A percentile compares a stretch with the other conserved stretches of the same genome.
phyloP scores from a whole-genome alignment of 1,140 invertebrate genomes.

The Rhopalosiphum maidis region DNA sequence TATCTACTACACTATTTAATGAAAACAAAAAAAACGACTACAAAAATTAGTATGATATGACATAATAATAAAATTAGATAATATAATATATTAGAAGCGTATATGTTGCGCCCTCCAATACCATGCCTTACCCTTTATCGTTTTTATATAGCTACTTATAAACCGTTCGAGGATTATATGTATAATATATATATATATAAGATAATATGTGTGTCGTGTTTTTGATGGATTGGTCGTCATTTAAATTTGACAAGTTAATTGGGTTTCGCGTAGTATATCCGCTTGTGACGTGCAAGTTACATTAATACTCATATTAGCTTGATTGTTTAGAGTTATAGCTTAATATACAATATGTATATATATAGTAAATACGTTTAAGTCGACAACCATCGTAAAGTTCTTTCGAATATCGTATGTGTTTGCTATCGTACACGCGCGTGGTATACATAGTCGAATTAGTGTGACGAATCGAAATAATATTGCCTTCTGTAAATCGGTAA shows the following conservation, averaged over 20 bases:
- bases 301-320: neutral
- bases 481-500: neutral
- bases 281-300: neutral
- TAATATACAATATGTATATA: neutral
- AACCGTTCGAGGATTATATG: neutral
- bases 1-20: too few relatives aligned
- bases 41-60: neutral
- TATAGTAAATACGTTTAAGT: neutral
- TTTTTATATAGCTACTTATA: neutral
- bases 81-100: neutral
- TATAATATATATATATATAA: neutral
- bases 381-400: neutral
- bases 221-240: slow-evolving; percentile 11
- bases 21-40: too few relatives aligned
- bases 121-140: neutral
- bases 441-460: neutral
- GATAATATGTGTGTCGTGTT: neutral
- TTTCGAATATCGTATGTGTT: neutral
- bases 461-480: neutral
- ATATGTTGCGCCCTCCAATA: neutral
- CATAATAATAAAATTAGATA: neutral
- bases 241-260: slow-evolving; percentile 45
- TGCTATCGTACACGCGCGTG: neutral
- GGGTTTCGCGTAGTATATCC: neutral
- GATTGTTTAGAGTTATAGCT: neutral